Evolutionary conservation across 2,888 invertebrate species (phyloP).

Genomic region (Cheilosia soror): DNA sequence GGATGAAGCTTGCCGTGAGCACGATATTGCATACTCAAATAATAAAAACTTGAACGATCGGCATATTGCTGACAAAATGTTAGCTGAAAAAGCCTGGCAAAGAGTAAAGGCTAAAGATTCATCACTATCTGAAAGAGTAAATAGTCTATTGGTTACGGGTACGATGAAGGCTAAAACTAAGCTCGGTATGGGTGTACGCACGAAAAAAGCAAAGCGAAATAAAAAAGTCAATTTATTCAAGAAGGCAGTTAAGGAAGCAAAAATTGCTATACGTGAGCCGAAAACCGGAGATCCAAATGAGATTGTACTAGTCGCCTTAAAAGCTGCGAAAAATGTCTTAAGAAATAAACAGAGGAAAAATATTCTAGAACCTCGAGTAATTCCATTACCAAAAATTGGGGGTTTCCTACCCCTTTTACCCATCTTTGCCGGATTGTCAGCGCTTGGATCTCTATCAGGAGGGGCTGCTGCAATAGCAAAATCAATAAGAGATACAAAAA

Average conservation of each 20-base stretch:
- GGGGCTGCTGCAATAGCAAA: constrained; percentile 76
- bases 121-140: not conserved
- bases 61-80: constrained; percentile 32
- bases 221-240: constrained; percentile 21
- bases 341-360: constrained; percentile 39
- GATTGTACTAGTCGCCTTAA: constrained; percentile 59
- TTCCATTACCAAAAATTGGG: constrained; percentile 79
- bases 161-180: constrained; percentile 67
- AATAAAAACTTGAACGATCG: constrained; percentile 13
- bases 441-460: constrained; percentile 75
- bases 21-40: constrained; percentile 50
- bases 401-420: constrained; percentile 80
- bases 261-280: not conserved
- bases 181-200: constrained; percentile 30
- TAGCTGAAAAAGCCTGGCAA: constrained; percentile 54
- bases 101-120: constrained; percentile 52
- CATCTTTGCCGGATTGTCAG: constrained; percentile 80
- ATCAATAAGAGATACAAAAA: constrained; percentile 79
- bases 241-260: constrained; percentile 52
- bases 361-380: constrained; percentile 77
- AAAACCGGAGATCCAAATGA: constrained; percentile 9
- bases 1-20: constrained; percentile 76
- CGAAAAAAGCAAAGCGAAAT: not conserved
- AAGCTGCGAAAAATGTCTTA: constrained; percentile 26
- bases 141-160: not conserved